phyloP scores from a whole-genome alignment of 2,797 vertebrate genomes.

The Sciaenops ocellatus region DNA sequence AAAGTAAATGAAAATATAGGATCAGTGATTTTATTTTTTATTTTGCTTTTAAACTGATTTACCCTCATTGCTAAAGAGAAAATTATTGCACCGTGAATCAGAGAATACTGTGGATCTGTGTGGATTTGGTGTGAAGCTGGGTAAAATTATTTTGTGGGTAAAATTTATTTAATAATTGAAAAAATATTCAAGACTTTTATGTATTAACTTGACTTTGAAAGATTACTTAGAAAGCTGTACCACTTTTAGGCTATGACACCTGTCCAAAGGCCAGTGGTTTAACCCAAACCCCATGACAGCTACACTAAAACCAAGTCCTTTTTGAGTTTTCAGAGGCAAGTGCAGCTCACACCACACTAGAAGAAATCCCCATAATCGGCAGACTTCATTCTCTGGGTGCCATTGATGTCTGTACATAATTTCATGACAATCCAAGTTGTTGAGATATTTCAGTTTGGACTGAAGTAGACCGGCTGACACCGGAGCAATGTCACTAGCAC shows the following conservation, averaged over 20 bases:
- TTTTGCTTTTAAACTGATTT: background rate
- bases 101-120: background rate
- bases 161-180: background rate
- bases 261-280: background rate
- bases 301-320: background rate
- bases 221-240: background rate
- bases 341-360: background rate
- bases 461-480: background rate
- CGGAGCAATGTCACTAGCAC: background rate
- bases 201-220: background rate
- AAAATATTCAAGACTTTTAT: background rate
- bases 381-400: background rate
- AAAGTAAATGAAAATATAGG: no score
- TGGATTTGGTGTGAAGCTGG: background rate
- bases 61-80: background rate
- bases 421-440: background rate
- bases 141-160: background rate
- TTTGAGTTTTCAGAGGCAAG: background rate
- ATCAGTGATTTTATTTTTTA: background rate
- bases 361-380: background rate
- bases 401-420: background rate
- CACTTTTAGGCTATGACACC: no score
- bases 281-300: background rate
- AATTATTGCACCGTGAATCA: background rate
- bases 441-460: constrained; percentile 6